Evolutionary conservation across 2,113 vertebrate species (phyloP), one percentile per base, ranked within the genome.

Genomic region (Rhinolophus ferrumequinum): DNA sequence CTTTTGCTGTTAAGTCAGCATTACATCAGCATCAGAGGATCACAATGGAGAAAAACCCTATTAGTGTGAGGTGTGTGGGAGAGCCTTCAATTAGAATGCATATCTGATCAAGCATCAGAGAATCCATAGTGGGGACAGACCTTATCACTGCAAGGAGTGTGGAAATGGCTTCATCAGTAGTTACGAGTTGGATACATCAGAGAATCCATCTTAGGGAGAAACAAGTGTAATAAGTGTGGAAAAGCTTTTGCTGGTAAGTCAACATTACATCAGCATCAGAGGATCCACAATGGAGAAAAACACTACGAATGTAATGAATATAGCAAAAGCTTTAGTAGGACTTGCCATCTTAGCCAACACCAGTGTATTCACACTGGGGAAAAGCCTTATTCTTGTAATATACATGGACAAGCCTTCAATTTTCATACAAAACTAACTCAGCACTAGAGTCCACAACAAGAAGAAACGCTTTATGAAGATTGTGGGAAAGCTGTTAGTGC

Each of bases 31-130:
- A 93, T 79, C 94, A 93, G 91, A 93, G 90, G 91, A 95, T 88
- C 50, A 95, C 28, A 94, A 28, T 60, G 83, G 94, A 96, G 94
- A 94, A 79, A 97, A 96, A 83, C 79, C 94, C 3, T 97, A 70
- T 62, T 77, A 69, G 16, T 97, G 90, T 50, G 47, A 50, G 47
- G 47, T 50, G 10, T 50, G 47, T 12, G 47, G 11, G 47, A 50
- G 47, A 50, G 47, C 47, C 9, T 50, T 50, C 47, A 50, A 50
- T 50, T 50, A 50, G 12, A 50, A 50, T 50, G 47, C 47, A 50
- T 50, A 50, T 50, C 47, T 50, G 47, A 50, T 50, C 47, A 50
- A 11, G 47, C 47, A 50, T 50, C 47, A 50, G 47, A 50, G 47
- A 50, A 50, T 50, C 47, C 47, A 50, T 13, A 50, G 47, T 50